A percentile compares a stretch with the other conserved stretches of the same genome.
Evolutionary conservation across 2,797 vertebrate species (phyloP).

Genomic region (Gobio occitaniae): DNA sequence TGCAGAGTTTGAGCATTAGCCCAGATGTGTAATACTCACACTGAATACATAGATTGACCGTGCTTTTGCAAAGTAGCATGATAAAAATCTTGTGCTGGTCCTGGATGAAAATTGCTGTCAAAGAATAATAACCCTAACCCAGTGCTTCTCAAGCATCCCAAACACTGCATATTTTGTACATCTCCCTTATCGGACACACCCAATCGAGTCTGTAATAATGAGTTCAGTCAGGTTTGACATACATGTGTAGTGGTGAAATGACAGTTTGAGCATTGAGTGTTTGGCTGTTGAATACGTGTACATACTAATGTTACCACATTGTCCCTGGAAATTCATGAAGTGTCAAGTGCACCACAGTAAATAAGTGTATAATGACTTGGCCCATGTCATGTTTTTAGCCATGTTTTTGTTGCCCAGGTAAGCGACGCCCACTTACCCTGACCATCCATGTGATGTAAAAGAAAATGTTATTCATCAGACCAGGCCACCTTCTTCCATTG

Average conservation of each 20-base stretch:
- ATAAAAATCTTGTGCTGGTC: neutral
- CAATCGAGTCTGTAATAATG: neutral
- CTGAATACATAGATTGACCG: neutral
- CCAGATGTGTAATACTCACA: neutral
- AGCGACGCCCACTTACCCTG: too few species aligned
- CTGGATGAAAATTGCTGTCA: neutral
- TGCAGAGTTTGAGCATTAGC: slow-evolving; percentile 28
- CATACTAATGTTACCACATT: neutral
- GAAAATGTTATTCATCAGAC: too few species aligned
- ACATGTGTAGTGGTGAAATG: neutral
- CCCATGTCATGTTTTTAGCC: too few species aligned
- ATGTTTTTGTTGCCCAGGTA: too few species aligned
- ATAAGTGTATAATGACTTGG: neutral
- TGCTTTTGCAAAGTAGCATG: neutral
- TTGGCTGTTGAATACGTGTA: neutral
- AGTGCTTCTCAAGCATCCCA: neutral
- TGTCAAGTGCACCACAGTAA: neutral
- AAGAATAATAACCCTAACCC: neutral
- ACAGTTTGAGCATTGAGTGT: neutral
- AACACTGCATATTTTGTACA: too few species aligned
- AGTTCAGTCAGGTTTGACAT: neutral
- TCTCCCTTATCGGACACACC: neutral
- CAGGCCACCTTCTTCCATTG: too few species aligned
- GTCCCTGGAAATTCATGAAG: neutral
- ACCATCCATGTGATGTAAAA: too few species aligned